Evolutionary conservation across 1,140 invertebrate species (phyloP).

Genomic region (Leptopilina boulardi): DNA sequence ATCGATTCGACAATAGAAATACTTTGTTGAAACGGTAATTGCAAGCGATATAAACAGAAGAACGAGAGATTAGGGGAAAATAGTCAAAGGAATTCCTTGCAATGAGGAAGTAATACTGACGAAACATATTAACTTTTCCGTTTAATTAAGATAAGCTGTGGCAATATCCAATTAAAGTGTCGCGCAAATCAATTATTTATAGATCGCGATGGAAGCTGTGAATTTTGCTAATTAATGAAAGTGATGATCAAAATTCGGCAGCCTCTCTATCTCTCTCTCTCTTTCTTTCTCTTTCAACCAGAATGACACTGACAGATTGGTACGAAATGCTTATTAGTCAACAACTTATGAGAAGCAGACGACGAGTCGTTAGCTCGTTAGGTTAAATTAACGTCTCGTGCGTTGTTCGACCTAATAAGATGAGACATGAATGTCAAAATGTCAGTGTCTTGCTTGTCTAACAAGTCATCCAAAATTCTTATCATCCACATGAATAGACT

Average conservation of each 20-base stretch:
- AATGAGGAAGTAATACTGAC: background rate
- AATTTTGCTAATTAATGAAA: background rate
- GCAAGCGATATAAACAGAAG: background rate
- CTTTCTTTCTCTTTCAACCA: no score
- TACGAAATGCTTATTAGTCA: slow-evolving; percentile 64
- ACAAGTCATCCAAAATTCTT: background rate
- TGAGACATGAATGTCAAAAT: slow-evolving; percentile 64
- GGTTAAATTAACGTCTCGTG: slow-evolving; percentile 64
- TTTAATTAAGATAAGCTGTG: background rate
- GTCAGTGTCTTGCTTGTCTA: slow-evolving; percentile 50
- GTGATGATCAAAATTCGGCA: background rate
- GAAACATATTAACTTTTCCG: background rate
- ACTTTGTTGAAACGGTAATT: background rate
- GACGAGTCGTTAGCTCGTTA: slow-evolving; percentile 62
- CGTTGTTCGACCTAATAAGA: slow-evolving; percentile 65
- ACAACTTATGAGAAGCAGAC: slow-evolving; percentile 60
- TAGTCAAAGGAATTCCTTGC: background rate
- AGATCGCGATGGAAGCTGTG: background rate
- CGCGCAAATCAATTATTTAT: background rate
- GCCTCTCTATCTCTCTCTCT: no score
- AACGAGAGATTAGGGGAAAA: background rate
- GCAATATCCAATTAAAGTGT: background rate
- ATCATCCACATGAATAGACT: no score
- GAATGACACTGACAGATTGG: slow-evolving; percentile 23
- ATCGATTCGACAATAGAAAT: background rate